These are phyloP conservation scores for Cervus canadensis DNA, from an alignment of 2,113 vertebrate species.

Conservation along the genomic window DNA sequence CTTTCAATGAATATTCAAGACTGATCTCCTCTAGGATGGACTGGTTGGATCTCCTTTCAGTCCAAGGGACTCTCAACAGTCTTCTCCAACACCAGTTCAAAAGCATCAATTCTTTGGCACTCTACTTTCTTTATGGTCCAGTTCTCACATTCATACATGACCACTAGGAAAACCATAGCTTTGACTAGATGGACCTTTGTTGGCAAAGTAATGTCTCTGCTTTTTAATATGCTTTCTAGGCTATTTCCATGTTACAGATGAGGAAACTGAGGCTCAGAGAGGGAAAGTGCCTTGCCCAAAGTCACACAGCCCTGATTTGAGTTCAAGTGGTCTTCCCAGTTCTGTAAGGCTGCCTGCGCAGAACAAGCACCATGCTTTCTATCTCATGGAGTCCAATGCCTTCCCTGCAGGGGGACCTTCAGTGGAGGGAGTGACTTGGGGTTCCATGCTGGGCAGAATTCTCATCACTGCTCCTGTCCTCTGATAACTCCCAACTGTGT, in stretches of 20 bases:
- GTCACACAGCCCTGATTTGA: not conserved
- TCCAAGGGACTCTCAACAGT: not conserved
- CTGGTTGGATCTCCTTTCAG: not conserved
- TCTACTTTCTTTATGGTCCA: not conserved
- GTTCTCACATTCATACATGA: not conserved
- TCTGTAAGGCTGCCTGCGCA: not conserved
- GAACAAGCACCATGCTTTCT: not conserved
- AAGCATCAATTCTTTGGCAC: not conserved
- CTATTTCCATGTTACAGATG: not conserved
- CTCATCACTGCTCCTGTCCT: not conserved
- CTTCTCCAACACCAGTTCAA: not conserved
- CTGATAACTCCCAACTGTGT: not conserved
- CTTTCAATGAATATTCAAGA: not conserved
- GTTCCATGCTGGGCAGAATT: not conserved
- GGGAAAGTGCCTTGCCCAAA: not conserved
- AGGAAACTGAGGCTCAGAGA: not conserved
- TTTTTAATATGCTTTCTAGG: not conserved
- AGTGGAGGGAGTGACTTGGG: not conserved
- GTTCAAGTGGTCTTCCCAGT: no score
- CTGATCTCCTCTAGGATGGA: not conserved
- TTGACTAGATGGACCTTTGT: not conserved
- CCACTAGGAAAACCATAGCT: not conserved
- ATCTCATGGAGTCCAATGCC: not conserved
- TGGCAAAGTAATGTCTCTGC: not conserved
- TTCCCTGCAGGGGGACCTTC: not conserved